Evolutionary conservation across 2,888 invertebrate species (phyloP), one percentile per base, ranked within the genome.

Genomic region (Chrysolina oricalcia): DNA sequence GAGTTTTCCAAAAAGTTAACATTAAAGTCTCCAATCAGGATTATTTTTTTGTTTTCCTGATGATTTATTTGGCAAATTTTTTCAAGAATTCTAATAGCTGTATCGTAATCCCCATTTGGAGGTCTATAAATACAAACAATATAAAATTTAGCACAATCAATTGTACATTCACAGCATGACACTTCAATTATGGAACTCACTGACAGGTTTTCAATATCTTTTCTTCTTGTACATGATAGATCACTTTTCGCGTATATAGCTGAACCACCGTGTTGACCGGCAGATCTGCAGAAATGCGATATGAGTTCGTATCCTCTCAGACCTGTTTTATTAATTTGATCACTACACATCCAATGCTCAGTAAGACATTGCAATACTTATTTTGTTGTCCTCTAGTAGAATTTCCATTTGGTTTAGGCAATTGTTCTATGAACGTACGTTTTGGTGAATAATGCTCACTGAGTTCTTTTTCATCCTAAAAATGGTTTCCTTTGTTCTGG

Each of bases 281-380:
- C 48, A 8, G 15, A 48, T 48, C 48, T 48, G 48, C 48, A 48
- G 48, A 48, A 48, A 48, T 48, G 48, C 4, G 48, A 15, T 48
- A 48, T 48, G 48, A 8, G 48, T 48, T 48, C 9, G 13, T 48
- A 48, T 48, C n/a, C 48, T 48, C 48, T 48, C 48, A 48, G n/a
- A 8, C 11, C 15, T 48, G 48, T 48, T 48, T 48, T 48, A 48
- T 48, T 8, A 48, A 48, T 48, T 48, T 48, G 48, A 48, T 48
- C 48, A 15, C 15, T 48, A 48, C 48, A 48, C 48, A 48, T 48
- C 48, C 48, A 48, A 48, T 48, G 48, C n/a, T 48, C 48, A 48
- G 48, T 48, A n/a, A 48, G 48, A 48, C 48, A 48, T 48, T n/a
- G 48, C 48, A 48, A 48, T 48, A 48, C 13, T 48, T 48, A 48